phyloP scores from a whole-genome alignment of 1,140 invertebrate species.

The Trigoniulus corallinus region DNA sequence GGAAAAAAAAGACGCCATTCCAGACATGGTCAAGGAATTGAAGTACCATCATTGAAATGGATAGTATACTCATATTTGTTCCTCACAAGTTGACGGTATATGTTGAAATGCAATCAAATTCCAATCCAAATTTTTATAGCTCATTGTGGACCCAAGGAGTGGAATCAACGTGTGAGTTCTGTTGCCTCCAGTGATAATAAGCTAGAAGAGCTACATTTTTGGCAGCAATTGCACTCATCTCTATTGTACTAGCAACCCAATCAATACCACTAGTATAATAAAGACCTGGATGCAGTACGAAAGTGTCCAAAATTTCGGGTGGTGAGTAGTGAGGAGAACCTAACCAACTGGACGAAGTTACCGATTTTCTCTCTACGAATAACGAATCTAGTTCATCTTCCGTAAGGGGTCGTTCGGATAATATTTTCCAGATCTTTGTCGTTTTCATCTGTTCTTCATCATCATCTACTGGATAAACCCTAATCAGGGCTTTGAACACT shows the following conservation, averaged over 20 bases:
- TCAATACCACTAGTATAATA: slow-evolving; percentile 51
- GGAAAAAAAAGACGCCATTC: too few relatives aligned
- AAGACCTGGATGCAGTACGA: slow-evolving; percentile 35
- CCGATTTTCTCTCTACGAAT: slow-evolving; percentile 30
- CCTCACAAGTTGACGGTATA: too few relatives aligned
- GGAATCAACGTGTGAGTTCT: slow-evolving; percentile 21
- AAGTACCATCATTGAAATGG: too few relatives aligned
- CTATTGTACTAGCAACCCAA: slow-evolving; percentile 49
- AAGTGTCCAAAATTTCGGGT: slow-evolving; percentile 27
- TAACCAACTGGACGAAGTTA: slow-evolving; percentile 33
- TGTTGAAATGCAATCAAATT: too few relatives aligned
- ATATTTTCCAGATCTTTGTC: slow-evolving; percentile 37
- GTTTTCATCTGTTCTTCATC: slow-evolving; percentile 9
- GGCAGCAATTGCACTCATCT: slow-evolving; percentile 46
- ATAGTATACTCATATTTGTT: too few relatives aligned
- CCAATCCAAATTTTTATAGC: too few relatives aligned
- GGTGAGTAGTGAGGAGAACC: slow-evolving; percentile 43
- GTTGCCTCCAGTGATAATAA: slow-evolving; percentile 21
- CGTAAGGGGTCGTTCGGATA: slow-evolving; percentile 31
- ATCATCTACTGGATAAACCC: slow-evolving; percentile 13
- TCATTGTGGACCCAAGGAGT: too few relatives aligned
- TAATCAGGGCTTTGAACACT: slow-evolving; percentile 28
- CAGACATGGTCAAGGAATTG: too few relatives aligned
- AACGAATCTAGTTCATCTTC: slow-evolving; percentile 29
- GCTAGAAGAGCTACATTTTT: slow-evolving; percentile 45